phyloP scores from a whole-genome alignment of 2,888 invertebrate species.

The Metacarcinus magister region DNA sequence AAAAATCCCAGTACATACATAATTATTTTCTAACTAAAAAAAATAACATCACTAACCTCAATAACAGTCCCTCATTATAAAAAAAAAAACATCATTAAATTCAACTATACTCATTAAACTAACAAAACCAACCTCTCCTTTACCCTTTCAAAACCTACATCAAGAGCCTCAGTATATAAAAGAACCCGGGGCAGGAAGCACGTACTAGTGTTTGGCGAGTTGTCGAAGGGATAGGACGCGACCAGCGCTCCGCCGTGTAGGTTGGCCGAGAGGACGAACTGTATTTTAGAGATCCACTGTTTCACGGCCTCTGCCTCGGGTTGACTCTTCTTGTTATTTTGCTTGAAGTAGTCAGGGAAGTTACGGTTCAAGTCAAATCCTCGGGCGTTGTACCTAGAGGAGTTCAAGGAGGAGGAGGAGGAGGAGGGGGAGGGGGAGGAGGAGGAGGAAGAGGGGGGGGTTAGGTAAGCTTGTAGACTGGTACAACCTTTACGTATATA shows the following conservation, averaged over 20 bases:
- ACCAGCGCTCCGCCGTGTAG: conserved; percentile 97
- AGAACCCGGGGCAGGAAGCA: conserved; percentile 83
- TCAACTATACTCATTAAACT: background rate
- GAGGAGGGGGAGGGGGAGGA: background rate
- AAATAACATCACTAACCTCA: background rate
- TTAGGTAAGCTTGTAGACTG: background rate
- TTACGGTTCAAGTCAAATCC: conserved; percentile 97
- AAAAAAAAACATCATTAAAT: background rate
- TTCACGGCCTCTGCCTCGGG: conserved; percentile 98
- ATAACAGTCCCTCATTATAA: background rate
- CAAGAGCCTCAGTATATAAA: background rate
- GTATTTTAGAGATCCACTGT: conserved; percentile 96
- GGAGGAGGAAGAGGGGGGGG: background rate
- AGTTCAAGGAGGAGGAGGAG: background rate
- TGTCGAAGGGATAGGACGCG: conserved; percentile 98
- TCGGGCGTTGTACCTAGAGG: conserved; percentile 91
- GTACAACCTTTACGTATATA: background rate
- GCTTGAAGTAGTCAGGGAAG: conserved; percentile 97
- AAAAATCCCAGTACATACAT: background rate
- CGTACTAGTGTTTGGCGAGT: conserved; percentile 97
- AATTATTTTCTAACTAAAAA: too few species aligned
- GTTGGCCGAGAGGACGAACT: conserved; percentile 96
- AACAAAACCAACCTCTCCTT: background rate
- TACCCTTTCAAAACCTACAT: background rate
- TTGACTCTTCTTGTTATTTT: conserved; percentile 93